phyloP scores from a whole-genome alignment of 2,113 vertebrate genomes.

The Rhipidura dahli region DNA sequence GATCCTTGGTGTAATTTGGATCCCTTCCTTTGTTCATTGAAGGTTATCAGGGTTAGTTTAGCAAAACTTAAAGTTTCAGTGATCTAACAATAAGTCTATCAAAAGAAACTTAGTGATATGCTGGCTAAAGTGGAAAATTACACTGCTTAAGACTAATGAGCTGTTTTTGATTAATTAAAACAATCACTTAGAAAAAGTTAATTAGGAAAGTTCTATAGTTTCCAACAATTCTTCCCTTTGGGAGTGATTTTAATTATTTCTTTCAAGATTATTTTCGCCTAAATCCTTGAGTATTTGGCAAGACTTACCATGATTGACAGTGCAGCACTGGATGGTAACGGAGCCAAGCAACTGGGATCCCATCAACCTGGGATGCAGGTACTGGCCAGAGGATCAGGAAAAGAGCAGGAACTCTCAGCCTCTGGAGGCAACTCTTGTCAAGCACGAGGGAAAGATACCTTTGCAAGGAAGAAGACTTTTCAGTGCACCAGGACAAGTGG shows the following conservation, averaged over 20 bases:
- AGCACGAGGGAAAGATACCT: not conserved
- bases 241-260: not conserved
- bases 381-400: not conserved
- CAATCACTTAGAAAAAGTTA: not conserved
- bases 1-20: not conserved
- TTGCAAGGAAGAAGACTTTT: not conserved
- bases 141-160: not conserved
- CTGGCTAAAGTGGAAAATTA: not conserved
- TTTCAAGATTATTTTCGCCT: not conserved
- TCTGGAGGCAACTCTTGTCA: not conserved
- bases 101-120: not conserved
- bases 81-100: not conserved
- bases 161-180: not conserved
- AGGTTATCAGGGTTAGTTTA: not conserved
- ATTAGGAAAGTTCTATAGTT: not conserved
- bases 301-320: rapidly evolving
- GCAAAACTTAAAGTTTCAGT: not conserved
- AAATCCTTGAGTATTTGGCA: not conserved
- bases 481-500: not conserved
- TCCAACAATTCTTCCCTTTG: not conserved
- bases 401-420: not conserved
- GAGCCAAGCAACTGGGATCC: not conserved
- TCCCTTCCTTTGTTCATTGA: not conserved
- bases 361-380: not conserved
- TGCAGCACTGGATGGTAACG: not conserved